Evolutionary conservation across 2,797 vertebrate species (phyloP).

Genomic region (Lepilemur ruficaudatus): DNA sequence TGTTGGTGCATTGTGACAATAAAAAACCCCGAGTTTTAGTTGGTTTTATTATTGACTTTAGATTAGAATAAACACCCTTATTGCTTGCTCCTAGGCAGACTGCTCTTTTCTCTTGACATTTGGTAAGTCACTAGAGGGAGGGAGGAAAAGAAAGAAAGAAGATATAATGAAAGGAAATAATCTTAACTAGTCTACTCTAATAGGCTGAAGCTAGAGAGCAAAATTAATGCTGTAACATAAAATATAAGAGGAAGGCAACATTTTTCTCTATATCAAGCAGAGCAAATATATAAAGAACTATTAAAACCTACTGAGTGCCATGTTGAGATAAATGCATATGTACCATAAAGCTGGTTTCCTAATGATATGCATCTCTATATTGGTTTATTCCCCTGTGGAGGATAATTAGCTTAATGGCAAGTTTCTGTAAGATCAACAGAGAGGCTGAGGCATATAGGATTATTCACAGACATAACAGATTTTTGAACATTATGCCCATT

Average conservation of each 20-base stretch:
- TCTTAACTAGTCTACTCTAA: background rate
- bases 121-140: background rate
- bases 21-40: background rate
- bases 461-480: background rate
- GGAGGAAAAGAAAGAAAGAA: background rate
- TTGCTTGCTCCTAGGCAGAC: background rate
- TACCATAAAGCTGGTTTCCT: background rate
- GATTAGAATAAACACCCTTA: background rate
- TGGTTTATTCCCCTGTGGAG: background rate
- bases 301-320: background rate
- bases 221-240: background rate
- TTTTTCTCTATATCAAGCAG: background rate
- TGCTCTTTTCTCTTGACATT: background rate
- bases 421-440: background rate
- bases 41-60: conserved; percentile 4
- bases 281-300: background rate
- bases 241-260: background rate
- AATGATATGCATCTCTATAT: background rate
- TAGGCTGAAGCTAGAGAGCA: background rate
- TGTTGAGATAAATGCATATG: background rate
- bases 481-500: background rate
- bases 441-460: background rate
- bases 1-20: background rate
- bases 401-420: background rate
- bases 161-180: background rate